These are phyloP conservation scores for Xestoiulus laeticollis DNA, from an alignment of 2,888 invertebrate genomes.

Conservation along the genomic window DNA sequence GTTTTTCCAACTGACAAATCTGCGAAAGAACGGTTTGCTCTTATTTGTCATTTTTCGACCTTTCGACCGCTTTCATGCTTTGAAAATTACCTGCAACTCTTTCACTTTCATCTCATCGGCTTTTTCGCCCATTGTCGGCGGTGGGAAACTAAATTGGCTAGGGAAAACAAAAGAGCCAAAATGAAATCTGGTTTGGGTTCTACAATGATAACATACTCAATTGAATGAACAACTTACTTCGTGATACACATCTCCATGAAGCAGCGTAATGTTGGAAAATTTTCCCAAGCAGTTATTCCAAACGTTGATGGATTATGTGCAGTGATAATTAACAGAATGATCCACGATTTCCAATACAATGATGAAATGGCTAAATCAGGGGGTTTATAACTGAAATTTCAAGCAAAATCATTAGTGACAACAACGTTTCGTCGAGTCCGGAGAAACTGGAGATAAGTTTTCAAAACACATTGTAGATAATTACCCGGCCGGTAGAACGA, in stretches of 20 bases:
- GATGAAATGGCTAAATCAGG: slow-evolving; percentile 91
- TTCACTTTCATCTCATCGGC: slow-evolving; percentile 72
- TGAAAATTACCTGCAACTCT: slow-evolving; percentile 66
- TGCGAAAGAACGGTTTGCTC: slow-evolving; percentile 64
- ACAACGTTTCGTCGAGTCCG: too few relatives aligned
- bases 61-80: not conserved
- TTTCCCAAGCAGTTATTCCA: slow-evolving; percentile 86
- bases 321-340: slow-evolving; percentile 83
- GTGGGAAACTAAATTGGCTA: slow-evolving; percentile 77
- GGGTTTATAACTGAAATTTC: slow-evolving; percentile 73
- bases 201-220: not conserved
- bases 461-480: slow-evolving; percentile 59
- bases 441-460: too few relatives aligned
- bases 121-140: slow-evolving; percentile 73
- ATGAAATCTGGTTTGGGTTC: too few relatives aligned
- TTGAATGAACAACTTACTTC: slow-evolving; percentile 69
- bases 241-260: slow-evolving; percentile 98
- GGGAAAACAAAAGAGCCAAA: not conserved
- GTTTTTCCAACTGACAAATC: slow-evolving; percentile 76
- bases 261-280: slow-evolving; percentile 88
- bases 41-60: not conserved
- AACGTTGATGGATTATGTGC: slow-evolving; percentile 92
- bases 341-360: slow-evolving; percentile 95
- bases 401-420: slow-evolving; percentile 46
- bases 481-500: slow-evolving; percentile 83